Conservation (phyloP, 1,140 invertebrate species). For the Dreissena polymorpha region DNA sequence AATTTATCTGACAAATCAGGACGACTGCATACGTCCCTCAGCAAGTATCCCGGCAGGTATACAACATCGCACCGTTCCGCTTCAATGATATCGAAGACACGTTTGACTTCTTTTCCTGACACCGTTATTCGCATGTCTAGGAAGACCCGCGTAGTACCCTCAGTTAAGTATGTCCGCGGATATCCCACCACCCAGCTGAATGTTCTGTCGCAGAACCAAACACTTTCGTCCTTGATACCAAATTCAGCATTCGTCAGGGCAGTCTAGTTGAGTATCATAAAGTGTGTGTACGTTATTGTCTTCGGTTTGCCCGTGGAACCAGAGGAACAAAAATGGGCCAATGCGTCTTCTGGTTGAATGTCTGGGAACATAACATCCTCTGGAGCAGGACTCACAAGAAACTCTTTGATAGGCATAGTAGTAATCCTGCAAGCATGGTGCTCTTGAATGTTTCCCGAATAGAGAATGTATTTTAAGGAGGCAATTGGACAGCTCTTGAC, state of each 20-base stretch:
- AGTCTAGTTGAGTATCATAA: slow-evolving; percentile 34
- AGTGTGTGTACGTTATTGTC: slow-evolving; percentile 42
- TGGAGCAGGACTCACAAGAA: too few species aligned
- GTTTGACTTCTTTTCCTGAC: slow-evolving; percentile 12
- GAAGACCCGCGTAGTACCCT: slow-evolving; percentile 53
- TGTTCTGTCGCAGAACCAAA: slow-evolving; percentile 41
- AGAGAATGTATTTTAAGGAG: too few species aligned
- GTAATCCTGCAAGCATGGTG: background rate
- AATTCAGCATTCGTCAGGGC: background rate
- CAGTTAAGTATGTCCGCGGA: slow-evolving; percentile 51
- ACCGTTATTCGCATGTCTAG: slow-evolving; percentile 25
- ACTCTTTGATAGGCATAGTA: background rate
- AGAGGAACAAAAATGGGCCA: slow-evolving; percentile 37
- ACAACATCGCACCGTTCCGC: slow-evolving; percentile 35
- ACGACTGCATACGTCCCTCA: background rate
- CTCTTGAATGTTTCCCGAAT: background rate
- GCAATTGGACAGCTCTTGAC: too few species aligned
- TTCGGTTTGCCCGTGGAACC: slow-evolving; percentile 47
- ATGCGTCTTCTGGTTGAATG: slow-evolving; percentile 40
- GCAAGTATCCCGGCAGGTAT: slow-evolving; percentile 40
- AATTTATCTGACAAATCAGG: slow-evolving; percentile 3
- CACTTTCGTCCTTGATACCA: background rate
- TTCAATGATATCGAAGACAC: slow-evolving; percentile 29
- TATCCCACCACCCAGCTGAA: slow-evolving; percentile 56
- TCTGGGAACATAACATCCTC: slow-evolving; percentile 4